Evolutionary conservation across 2,888 invertebrate genomes (phyloP).

Genomic region (Dicranocentrus wangi): DNA sequence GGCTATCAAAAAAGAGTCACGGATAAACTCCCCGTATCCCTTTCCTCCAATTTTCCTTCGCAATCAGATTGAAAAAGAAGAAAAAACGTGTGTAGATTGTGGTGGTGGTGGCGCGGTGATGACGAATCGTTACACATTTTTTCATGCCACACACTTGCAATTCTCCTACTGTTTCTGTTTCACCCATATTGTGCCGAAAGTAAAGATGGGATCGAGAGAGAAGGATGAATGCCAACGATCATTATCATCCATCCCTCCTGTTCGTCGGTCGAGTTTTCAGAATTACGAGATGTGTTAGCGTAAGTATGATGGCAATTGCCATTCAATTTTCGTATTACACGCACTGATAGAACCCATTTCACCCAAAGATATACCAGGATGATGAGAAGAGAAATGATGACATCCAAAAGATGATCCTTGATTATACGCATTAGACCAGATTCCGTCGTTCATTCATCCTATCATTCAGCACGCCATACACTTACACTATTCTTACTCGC

Average conservation of each 20-base stretch:
- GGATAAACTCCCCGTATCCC: background rate
- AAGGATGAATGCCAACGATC: slow-evolving; percentile 14
- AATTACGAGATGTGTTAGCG: too few species aligned
- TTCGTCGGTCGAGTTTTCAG: too few species aligned
- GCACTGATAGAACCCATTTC: background rate
- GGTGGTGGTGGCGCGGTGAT: background rate
- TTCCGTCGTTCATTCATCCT: background rate
- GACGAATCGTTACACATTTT: background rate
- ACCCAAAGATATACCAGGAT: background rate
- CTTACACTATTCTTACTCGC: too few species aligned
- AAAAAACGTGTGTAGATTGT: slow-evolving; percentile 6
- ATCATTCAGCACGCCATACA: background rate
- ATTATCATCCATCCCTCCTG: slow-evolving; percentile 2
- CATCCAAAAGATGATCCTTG: too few species aligned
- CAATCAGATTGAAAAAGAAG: background rate
- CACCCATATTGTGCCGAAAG: too few species aligned
- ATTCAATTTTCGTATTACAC: background rate
- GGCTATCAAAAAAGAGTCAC: too few species aligned
- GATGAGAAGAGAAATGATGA: background rate
- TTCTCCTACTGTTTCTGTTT: too few species aligned
- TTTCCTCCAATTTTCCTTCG: background rate
- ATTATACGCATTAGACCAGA: too few species aligned
- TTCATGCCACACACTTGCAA: slow-evolving; percentile 10
- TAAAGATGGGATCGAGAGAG: background rate
- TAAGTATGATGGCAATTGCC: too few species aligned